Percentiles rank a stretch among this genome's conserved stretches.
Conservation (phyloP, 2,888 invertebrate species). For the Lasioglossum marginatum region DNA sequence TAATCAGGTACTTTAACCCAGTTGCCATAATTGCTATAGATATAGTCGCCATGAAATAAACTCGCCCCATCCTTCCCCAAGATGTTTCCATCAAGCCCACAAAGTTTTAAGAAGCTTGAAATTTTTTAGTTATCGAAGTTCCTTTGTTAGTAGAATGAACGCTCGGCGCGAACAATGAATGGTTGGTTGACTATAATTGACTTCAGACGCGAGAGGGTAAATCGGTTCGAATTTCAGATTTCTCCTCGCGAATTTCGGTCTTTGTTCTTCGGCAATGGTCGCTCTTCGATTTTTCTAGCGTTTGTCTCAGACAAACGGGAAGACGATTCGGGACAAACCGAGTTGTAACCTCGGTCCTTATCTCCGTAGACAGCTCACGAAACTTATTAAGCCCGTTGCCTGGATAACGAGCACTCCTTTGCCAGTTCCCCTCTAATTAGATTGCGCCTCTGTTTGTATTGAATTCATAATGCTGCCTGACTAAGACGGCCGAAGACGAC, state of each 20-base stretch:
- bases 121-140: neutral
- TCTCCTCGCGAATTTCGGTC: neutral
- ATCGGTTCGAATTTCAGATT: neutral
- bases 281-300: neutral
- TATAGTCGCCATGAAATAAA: no score
- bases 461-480: constrained; percentile 45
- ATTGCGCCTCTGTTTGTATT: constrained; percentile 57
- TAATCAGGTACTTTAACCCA: no score
- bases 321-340: constrained; percentile 15
- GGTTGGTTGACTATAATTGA: neutral
- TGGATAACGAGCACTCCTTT: constrained; percentile 60
- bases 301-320: neutral
- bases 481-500: constrained; percentile 24
- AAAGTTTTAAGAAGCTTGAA: neutral
- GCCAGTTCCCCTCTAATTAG: constrained; percentile 65
- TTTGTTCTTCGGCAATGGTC: neutral
- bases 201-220: neutral
- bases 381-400: constrained; percentile 61
- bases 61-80: neutral
- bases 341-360: constrained; percentile 21
- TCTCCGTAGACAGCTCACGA: constrained; percentile 27
- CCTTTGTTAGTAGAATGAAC: neutral
- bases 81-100: no score
- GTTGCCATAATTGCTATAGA: no score
- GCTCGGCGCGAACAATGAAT: neutral